Base-by-base conservation (phyloP, 2,888 invertebrate genomes). In the Archips xylosteana region DNA sequence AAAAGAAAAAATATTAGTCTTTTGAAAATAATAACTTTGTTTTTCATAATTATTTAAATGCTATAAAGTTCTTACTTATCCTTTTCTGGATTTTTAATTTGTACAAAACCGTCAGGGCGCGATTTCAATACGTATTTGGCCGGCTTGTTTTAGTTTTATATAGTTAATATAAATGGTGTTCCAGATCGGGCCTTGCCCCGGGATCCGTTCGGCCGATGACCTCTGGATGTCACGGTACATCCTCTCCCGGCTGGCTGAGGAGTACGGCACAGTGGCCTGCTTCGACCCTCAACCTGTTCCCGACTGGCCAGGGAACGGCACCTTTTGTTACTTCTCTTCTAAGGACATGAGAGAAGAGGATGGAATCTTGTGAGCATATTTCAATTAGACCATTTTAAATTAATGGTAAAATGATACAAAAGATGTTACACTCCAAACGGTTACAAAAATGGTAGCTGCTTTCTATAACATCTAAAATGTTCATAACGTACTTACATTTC, bases 231-330 rank as follows among this genome's bases (percentile, higher is more conserved):
- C 98, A 0, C 95, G 98, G 49, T 98, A 97, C 88, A 95, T 98
- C 70, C 91, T 98, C 71, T 96, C 97, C 78, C 95, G 98, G 69
- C 95, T 98, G 49, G 97, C 98, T 6, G 98, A 98, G 88, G 98
- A 98, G 84, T 98, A 97, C 85, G 98, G 98, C 0, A 94, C 95
- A 0, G 95, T 96, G 6, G 96, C 96, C 0, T 95, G 95, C 0
- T 93, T 97, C 47, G 96, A 97, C 75, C 96, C 97, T 0, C 97
- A 97, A 82, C 96, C 96, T 0, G 95, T 97, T 68, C 95, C 97
- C 0, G 96, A 97, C 84, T 99, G 99, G 99, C 98, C 99, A 77
- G 98, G 97, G 0, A 97, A 97, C 54, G 98, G 98, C 0, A 97
- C 97, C 3, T 98, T 99, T 83, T 96, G 96, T 60, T 99, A 98